Conservation (phyloP, 2,797 vertebrate species). For the Catamblyrhynchus diadema region DNA sequence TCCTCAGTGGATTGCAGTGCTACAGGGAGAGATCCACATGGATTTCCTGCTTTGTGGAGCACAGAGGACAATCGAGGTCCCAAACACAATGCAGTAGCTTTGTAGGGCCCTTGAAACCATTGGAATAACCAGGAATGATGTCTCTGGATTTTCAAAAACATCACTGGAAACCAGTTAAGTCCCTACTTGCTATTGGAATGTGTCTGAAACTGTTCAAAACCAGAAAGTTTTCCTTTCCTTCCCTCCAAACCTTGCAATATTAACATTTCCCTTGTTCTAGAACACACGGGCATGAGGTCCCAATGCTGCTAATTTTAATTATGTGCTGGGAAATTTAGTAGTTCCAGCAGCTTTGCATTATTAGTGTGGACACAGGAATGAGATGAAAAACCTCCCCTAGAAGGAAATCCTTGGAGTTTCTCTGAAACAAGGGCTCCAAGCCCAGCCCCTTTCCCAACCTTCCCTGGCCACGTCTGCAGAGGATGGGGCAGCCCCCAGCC, state of each 20-base stretch:
- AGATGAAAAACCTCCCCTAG: not conserved
- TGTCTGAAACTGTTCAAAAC: not conserved
- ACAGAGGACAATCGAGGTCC: not conserved
- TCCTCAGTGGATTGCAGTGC: not conserved
- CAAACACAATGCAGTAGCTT: accelerated
- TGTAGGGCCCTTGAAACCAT: not conserved
- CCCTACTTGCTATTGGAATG: accelerated
- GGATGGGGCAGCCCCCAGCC: constrained; percentile 1
- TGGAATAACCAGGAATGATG: accelerated
- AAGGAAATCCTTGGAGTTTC: not conserved
- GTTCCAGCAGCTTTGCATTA: constrained; percentile 10
- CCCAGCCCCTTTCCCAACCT: not conserved
- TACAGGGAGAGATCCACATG: accelerated
- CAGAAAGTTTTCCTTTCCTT: not conserved
- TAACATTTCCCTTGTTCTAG: not conserved
- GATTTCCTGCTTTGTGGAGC: not conserved
- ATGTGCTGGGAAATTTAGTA: not conserved
- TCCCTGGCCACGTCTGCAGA: not conserved
- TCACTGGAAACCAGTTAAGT: not conserved
- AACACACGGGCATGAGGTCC: not conserved
- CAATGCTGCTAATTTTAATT: constrained; percentile 26
- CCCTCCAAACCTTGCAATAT: not conserved
- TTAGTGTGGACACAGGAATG: not conserved
- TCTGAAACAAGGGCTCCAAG: not conserved
- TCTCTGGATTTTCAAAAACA: not conserved